phyloP scores from a whole-genome alignment of 2,797 vertebrate species.

The Buceros bicornis region DNA sequence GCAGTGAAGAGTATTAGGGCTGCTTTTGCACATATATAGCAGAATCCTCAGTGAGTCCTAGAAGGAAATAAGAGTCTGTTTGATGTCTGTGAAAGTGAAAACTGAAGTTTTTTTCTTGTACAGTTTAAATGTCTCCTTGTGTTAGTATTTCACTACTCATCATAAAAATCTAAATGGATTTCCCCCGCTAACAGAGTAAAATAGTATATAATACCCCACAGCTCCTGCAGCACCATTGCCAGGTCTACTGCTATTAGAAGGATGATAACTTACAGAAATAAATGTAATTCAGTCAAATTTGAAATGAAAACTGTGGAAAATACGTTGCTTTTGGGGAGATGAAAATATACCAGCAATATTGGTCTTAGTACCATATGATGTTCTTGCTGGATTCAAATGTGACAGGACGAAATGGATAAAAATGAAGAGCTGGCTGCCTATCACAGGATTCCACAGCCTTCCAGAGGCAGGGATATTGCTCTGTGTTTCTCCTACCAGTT shows the following conservation, averaged over 20 bases:
- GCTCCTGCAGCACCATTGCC: background rate
- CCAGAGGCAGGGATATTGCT: background rate
- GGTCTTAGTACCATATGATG: background rate
- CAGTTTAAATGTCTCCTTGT: constrained; percentile 15
- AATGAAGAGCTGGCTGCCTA: constrained; percentile 18
- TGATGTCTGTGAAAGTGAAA: constrained; percentile 11
- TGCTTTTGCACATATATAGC: background rate
- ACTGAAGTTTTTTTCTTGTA: background rate
- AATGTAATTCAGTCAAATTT: background rate
- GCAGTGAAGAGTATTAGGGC: background rate
- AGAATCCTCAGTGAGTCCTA: background rate
- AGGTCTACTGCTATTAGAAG: background rate
- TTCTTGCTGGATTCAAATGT: constrained; percentile 36
- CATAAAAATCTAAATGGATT: constrained; percentile 30
- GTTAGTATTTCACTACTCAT: background rate
- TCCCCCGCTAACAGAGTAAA: constrained; percentile 1
- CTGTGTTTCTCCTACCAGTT: background rate
- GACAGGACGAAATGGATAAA: background rate
- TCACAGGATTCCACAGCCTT: background rate
- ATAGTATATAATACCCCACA: background rate
- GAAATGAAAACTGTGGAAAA: constrained; percentile 45
- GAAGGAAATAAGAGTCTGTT: background rate
- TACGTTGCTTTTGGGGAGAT: constrained; percentile 25
- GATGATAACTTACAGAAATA: background rate
- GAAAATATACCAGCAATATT: constrained; percentile 36